Base-by-base conservation (phyloP, 2,113 vertebrate genomes). In the Syrrhaptes paradoxus region DNA sequence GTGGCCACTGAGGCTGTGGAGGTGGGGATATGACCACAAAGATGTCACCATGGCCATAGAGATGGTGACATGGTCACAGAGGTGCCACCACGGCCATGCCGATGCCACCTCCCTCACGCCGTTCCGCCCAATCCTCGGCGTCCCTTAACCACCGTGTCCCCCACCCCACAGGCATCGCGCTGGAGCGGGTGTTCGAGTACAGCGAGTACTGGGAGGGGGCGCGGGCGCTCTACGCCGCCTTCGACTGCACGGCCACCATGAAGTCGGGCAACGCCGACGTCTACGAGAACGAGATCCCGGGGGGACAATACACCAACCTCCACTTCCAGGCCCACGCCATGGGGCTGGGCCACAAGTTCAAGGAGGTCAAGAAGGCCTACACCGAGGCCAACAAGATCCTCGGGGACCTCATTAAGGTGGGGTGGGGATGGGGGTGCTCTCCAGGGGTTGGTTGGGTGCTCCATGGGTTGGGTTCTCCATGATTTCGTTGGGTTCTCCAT, bases 321-420 rank as follows among this genome's bases (percentile, higher is more conserved):
- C 99, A 99, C 98, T 99, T 99, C 98, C 99, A 99, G 98, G 99
- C 99, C 49, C 99, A 99, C 97, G 99, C 99, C 96, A 99, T 99
- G 99, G 99, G 99, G 45, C 98, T 99, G 21, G 99, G 99, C 32
- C 98, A 99, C 97, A 99, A 99, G 97, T 99, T 99, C 98, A 99
- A 99, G 95, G 98, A 99, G 94, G 99, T 99, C 95, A 99, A 99
- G 97, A 99, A 98, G 83, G 99, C 99, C 83, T 99, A 99, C 16
- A 46, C 98, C 1, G 99, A 99, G 94, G 99, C 99, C 96, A 99
- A 99, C 98, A 99, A 98, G 96, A 97, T 99, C 58, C 98, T 99
- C 1, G 99, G 99, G 25, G 99, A 99, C 96, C 98, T 99, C 93
- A 99, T 99, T 95, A 99, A 99, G 99, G 99, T 99, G 31, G 18